Conservation (phyloP, 2,113 vertebrate species). For the Ictalurus furcatus region DNA sequence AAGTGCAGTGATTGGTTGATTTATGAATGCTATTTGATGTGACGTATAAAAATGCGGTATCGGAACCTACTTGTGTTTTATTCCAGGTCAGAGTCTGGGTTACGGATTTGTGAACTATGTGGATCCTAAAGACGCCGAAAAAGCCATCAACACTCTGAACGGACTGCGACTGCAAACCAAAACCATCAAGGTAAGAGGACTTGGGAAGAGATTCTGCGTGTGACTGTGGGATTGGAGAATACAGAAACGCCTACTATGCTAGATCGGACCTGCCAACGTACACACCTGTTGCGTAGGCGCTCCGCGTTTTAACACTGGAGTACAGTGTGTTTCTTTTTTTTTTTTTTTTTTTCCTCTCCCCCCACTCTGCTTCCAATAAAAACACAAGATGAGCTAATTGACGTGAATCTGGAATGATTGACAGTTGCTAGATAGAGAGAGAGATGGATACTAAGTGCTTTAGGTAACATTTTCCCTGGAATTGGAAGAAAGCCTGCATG, state of each 20-base stretch:
- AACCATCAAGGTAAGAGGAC: constrained; percentile 92
- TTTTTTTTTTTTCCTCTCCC: too few relatives aligned
- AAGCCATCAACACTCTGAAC: constrained; percentile 97
- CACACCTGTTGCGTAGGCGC: background rate
- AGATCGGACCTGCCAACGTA: background rate
- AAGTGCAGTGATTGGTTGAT: background rate
- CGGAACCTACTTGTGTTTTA: background rate
- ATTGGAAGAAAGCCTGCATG: background rate
- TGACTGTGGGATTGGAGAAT: background rate
- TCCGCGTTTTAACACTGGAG: background rate
- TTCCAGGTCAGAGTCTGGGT: constrained; percentile 93
- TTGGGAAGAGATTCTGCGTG: background rate
- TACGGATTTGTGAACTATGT: constrained; percentile 99
- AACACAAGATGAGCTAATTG: too few relatives aligned
- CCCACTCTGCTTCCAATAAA: too few relatives aligned
- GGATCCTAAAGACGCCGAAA: constrained; percentile 96
- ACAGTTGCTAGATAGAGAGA: background rate
- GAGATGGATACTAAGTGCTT: background rate
- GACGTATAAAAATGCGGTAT: background rate
- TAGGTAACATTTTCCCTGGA: background rate
- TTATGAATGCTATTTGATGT: background rate
- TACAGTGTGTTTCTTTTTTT: too few relatives aligned
- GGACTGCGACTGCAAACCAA: constrained; percentile 98
- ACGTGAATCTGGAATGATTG: background rate
- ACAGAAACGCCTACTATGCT: background rate